These are phyloP conservation scores for Corythornis cristatus DNA, from an alignment of 2,113 vertebrate genomes.

Conservation along the genomic window DNA sequence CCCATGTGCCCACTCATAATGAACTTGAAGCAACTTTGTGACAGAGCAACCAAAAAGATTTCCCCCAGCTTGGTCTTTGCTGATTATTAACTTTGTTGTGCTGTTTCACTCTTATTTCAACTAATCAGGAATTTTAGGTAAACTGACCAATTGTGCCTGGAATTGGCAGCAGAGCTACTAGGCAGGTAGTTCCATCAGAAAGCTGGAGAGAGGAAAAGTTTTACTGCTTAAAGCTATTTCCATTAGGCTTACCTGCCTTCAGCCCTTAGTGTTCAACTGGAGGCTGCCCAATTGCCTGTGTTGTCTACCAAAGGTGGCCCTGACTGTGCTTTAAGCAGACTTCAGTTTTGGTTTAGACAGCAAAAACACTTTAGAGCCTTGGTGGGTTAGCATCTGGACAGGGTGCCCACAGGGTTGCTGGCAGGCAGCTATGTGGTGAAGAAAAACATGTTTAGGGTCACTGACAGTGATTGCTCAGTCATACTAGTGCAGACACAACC, in stretches of 20 bases:
- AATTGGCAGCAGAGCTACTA: not conserved
- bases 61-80: not conserved
- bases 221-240: not conserved
- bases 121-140: not conserved
- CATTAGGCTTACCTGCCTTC: not conserved
- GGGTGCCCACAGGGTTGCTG: not conserved
- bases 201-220: not conserved
- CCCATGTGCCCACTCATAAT: not conserved
- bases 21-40: not conserved
- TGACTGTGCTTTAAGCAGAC: not conserved
- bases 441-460: not conserved
- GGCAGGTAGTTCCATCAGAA: not conserved
- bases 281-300: not conserved
- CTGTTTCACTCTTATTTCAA: not conserved
- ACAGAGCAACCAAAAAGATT: not conserved
- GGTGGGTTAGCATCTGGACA: not conserved
- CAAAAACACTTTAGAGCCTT: not conserved
- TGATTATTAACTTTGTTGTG: not conserved
- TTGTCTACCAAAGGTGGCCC: not conserved
- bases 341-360: not conserved
- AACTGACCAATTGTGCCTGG: not conserved
- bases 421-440: not conserved
- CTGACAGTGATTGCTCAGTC: not conserved
- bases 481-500: not conserved
- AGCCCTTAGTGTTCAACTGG: fast-evolving